Evolutionary conservation across 1,140 invertebrate species (phyloP).

Genomic region (Drosophila burlai): DNA sequence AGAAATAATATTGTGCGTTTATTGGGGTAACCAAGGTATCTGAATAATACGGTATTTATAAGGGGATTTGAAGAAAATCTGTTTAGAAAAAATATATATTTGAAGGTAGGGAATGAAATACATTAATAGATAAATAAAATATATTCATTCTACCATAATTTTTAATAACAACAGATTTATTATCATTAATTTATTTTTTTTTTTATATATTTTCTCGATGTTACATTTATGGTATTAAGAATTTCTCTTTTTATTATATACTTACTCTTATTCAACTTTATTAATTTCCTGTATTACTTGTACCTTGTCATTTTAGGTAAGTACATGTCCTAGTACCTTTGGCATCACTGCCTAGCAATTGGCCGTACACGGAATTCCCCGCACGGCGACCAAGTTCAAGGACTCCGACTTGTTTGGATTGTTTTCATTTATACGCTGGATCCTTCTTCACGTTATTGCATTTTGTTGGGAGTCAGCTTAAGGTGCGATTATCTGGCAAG

Average conservation of each 20-base stretch:
- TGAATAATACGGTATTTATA: neutral
- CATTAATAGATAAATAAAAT: neutral
- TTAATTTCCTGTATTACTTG: neutral
- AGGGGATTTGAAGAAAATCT: too few relatives aligned
- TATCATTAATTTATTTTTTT: neutral
- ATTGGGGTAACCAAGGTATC: neutral
- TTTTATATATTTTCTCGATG: neutral
- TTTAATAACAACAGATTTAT: neutral
- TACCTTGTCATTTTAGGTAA: neutral
- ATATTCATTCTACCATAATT: neutral
- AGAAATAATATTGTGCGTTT: neutral
- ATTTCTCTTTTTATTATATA: neutral
- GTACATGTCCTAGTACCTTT: neutral
- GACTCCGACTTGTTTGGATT: slow-evolving; percentile 26
- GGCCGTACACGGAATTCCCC: slow-evolving; percentile 15
- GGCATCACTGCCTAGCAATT: slow-evolving; percentile 23
- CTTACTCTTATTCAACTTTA: too few relatives aligned
- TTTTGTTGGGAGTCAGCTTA: slow-evolving; percentile 42
- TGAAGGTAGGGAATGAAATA: neutral
- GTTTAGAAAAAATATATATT: neutral
- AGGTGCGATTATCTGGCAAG: slow-evolving; percentile 56
- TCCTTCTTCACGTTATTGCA: slow-evolving; percentile 16
- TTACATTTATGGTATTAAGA: neutral
- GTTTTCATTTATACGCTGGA: slow-evolving; percentile 21
- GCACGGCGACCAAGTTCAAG: slow-evolving; percentile 49